A percentile compares a stretch with the other conserved stretches of the same genome.
Conservation (phyloP, 2,888 invertebrate genomes). For the Drosophila macrothrix region DNA sequence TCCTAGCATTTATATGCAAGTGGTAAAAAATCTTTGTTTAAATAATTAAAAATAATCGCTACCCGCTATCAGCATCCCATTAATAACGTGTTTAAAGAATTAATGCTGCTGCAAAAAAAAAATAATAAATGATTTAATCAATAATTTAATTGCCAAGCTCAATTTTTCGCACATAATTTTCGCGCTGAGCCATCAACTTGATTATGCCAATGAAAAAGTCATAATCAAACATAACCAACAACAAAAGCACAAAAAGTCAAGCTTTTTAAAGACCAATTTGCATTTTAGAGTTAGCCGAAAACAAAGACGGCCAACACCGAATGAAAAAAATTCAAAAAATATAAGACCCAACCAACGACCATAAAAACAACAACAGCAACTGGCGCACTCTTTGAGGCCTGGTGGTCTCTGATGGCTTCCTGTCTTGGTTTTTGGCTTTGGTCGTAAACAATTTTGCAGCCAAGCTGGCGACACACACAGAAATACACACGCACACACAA, state of each 20-base stretch:
- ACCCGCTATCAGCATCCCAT: background rate
- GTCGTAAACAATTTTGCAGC: constrained; percentile 66
- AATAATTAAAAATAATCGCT: constrained; percentile 3
- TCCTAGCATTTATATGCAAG: too few relatives aligned
- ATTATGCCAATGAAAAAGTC: constrained; percentile 48
- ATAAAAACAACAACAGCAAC: constrained; percentile 28
- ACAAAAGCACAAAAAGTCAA: constrained; percentile 1
- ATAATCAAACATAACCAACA: constrained; percentile 33
- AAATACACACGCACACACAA: background rate
- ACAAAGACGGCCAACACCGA: constrained; percentile 23
- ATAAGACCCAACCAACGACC: constrained; percentile 20
- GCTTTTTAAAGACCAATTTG: constrained; percentile 50
- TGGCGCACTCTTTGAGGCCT: constrained; percentile 36
- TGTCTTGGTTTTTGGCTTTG: constrained; percentile 55
- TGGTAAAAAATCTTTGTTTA: background rate
- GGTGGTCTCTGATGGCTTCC: constrained; percentile 59
- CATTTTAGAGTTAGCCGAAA: constrained; percentile 38
- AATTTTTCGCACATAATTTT: constrained; percentile 50
- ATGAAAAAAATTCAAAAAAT: constrained; percentile 17
- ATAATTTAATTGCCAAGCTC: constrained; percentile 47
- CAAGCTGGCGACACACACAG: constrained; percentile 54
- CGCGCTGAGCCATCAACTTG: constrained; percentile 32
- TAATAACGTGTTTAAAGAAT: background rate
- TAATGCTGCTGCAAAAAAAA: background rate
- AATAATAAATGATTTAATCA: constrained; percentile 34